A percentile compares a stretch with the other conserved stretches of the same genome.
Conservation (phyloP, 2,113 vertebrate species). For the Tyrannus savana region DNA sequence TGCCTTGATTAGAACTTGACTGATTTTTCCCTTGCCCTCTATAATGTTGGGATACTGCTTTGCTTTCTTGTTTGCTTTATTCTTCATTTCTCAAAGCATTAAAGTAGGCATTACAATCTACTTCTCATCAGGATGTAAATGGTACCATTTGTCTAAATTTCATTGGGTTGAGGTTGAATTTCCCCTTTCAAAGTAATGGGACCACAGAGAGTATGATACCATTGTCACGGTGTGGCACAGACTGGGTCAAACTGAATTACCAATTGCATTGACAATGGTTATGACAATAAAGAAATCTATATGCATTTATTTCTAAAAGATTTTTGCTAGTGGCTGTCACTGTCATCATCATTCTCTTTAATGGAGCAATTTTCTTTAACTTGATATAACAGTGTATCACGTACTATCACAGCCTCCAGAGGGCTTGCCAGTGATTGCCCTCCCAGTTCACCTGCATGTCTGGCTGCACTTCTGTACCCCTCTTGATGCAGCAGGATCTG, state of each 20-base stretch:
- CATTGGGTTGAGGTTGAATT: neutral
- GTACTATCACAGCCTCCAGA: neutral
- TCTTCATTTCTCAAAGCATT: neutral
- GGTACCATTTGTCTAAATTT: neutral
- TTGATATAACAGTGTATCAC: no score
- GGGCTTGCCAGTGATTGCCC: neutral
- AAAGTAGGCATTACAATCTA: neutral
- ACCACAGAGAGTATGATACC: neutral
- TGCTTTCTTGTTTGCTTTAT: neutral
- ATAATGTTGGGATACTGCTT: neutral
- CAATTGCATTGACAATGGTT: neutral
- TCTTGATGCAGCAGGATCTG: neutral
- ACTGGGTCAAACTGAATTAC: neutral
- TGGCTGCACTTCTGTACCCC: neutral
- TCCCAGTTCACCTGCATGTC: accelerated
- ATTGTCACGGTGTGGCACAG: neutral
- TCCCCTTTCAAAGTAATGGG: neutral
- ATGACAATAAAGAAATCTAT: neutral
- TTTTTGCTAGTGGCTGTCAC: neutral
- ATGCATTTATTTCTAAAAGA: neutral
- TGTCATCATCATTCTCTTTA: neutral
- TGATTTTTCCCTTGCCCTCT: neutral
- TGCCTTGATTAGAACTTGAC: neutral
- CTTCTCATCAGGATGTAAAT: neutral
- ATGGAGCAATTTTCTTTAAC: no score